Evolutionary conservation across 2,113 vertebrate genomes (phyloP).

Genomic region (Scomber scombrus): DNA sequence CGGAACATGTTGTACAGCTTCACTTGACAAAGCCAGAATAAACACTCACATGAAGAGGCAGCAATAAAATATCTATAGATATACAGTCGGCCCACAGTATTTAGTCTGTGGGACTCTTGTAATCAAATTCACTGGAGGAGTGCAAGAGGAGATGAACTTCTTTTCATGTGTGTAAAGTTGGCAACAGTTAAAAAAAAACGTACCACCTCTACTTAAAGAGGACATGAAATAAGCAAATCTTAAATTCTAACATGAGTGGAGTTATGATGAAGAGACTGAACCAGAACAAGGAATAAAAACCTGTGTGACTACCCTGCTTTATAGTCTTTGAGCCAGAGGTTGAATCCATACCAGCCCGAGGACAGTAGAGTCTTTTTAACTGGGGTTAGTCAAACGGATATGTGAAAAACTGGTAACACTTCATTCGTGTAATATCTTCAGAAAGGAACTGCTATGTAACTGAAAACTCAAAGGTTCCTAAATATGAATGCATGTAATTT

Average conservation of each 20-base stretch:
- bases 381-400: too few species aligned
- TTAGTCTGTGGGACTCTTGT: constrained; percentile 47
- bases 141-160: constrained; percentile 17
- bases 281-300: too few species aligned
- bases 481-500: too few species aligned
- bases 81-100: constrained; percentile 46
- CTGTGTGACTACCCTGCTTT: too few species aligned
- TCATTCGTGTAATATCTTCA: too few species aligned
- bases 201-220: constrained; percentile 9
- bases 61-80: constrained; percentile 59
- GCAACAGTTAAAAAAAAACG: constrained; percentile 10
- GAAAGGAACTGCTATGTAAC: too few species aligned
- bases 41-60: constrained; percentile 65
- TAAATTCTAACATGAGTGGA: background rate
- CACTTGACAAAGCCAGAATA: constrained; percentile 54
- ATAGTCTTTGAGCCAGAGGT: too few species aligned
- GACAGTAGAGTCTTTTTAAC: too few species aligned
- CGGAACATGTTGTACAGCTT: constrained; percentile 25
- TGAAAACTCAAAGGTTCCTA: too few species aligned
- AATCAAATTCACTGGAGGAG: constrained; percentile 29
- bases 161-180: constrained; percentile 20
- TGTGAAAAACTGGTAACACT: too few species aligned
- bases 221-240: background rate
- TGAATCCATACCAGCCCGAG: too few species aligned
- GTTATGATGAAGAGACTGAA: too few species aligned